A percentile compares a stretch with the other conserved stretches of the same genome.
Conservation (phyloP, 2,888 invertebrate genomes). For the Hyles lineata region DNA sequence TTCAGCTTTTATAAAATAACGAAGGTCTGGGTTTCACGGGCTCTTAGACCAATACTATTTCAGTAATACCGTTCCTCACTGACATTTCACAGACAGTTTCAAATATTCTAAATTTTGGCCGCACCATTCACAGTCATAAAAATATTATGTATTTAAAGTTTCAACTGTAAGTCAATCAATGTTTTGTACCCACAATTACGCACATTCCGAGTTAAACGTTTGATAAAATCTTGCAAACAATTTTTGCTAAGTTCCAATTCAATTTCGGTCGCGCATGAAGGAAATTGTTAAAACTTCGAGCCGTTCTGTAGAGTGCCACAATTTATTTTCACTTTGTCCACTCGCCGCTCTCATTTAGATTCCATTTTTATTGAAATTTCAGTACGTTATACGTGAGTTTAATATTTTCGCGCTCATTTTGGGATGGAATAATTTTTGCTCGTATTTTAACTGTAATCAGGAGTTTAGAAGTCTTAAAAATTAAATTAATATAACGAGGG, state of each 20-base stretch:
- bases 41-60: too few relatives aligned
- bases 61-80: too few relatives aligned
- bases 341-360: constrained; percentile 29
- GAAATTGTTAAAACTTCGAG: constrained; percentile 33
- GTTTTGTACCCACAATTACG: too few relatives aligned
- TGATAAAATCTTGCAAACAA: not conserved
- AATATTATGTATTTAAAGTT: too few relatives aligned
- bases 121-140: too few relatives aligned
- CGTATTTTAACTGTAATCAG: not conserved
- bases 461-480: not conserved
- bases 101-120: too few relatives aligned
- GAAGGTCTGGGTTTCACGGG: too few relatives aligned
- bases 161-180: too few relatives aligned
- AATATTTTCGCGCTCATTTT: constrained; percentile 18
- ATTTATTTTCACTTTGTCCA: constrained; percentile 34
- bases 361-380: constrained; percentile 30
- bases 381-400: constrained; percentile 11
- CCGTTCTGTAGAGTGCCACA: constrained; percentile 31
- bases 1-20: too few relatives aligned
- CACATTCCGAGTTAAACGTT: not conserved
- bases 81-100: too few relatives aligned
- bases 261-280: constrained; percentile 28
- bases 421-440: not conserved
- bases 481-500: too few relatives aligned
- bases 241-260: constrained; percentile 1